Evolutionary conservation across 1,140 invertebrate species (phyloP), one percentile per base, ranked within the genome.

Genomic region (Drosophila triauraria): DNA sequence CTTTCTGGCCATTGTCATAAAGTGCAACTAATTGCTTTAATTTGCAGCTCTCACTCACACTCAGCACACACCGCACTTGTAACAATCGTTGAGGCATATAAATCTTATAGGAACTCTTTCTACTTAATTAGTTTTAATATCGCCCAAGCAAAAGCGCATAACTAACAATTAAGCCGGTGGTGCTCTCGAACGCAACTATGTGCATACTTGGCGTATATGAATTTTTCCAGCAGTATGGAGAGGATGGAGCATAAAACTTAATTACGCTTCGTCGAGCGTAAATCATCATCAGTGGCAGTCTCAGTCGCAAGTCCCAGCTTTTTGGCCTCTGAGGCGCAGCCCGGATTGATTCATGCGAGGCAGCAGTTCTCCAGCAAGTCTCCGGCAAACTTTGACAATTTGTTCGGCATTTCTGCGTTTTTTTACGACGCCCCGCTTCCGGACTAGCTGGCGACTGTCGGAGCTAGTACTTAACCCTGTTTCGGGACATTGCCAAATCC

Each of bases 61-160:
- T 20, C 20, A 20, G 20, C 20, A 20, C 20, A 20, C 57, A 44
- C 32, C 25, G 7, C 84, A 72, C 74, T 72, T 72, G 70, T 38
- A 51, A 67, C 60, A 77, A 35, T 67, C 70, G 80, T 80, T 63
- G 84, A 80, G n/a, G 72, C 81, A 69, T 70, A 80, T 87, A 88
- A 87, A 87, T 87, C 83, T 78, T 83, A 70, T 71, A 53, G 77
- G 25, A 71, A 84, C 82, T 87, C 83, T 88, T 87, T 87, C 80
- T 80, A 87, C 83, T 90, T 88, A 88, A 88, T 88, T 88, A 90
- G 85, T 90, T 90, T 84, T 83, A 90, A 90, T 88, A 75, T 78
- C 62, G 17, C 74, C 58, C 75, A 78, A 74, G 78, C 72, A 71
- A 88, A 88, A 64, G 84, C 61, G 85, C 85, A 88, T 90, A 88